phyloP scores from a whole-genome alignment of 2,888 invertebrate genomes.

The Idaea dimidiata region DNA sequence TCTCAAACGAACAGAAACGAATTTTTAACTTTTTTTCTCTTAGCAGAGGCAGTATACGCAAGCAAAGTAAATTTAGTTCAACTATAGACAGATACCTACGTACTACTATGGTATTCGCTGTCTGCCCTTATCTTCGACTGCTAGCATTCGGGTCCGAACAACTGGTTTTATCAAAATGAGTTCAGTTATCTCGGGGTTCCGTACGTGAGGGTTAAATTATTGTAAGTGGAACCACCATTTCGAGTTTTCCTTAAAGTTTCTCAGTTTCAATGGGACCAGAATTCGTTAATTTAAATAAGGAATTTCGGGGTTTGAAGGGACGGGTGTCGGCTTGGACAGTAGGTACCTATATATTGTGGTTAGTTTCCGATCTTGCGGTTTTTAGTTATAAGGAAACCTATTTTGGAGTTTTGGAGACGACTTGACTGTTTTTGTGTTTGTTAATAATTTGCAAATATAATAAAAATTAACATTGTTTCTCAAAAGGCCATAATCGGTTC shows the following conservation, averaged over 20 bases:
- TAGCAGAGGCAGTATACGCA: not conserved
- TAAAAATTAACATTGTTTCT: too few species aligned
- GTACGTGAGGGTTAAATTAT: conserved; percentile 1
- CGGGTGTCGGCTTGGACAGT: not conserved
- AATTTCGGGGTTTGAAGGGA: not conserved
- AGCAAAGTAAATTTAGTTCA: not conserved
- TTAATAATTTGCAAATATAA: too few species aligned
- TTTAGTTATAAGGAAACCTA: not conserved
- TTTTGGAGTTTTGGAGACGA: not conserved
- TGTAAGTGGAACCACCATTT: not conserved
- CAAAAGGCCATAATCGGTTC: too few species aligned
- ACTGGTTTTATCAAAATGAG: conserved; percentile 4
- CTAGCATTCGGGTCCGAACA: not conserved
- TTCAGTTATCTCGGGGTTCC: conserved; percentile 1
- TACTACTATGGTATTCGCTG: not conserved
- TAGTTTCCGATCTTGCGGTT: not conserved
- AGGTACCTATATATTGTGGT: not conserved
- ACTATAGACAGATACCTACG: not conserved
- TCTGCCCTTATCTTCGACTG: not conserved
- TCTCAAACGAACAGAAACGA: too few species aligned
- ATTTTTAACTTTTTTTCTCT: not conserved
- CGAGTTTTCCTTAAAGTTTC: conserved; percentile 1
- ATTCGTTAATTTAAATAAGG: conserved; percentile 1
- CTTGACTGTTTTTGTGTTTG: too few species aligned
- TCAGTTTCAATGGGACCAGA: conserved; percentile 1